These are phyloP conservation scores for Pheosia gnoma DNA, from an alignment of 2,888 invertebrate genomes.

Conservation along the genomic window DNA sequence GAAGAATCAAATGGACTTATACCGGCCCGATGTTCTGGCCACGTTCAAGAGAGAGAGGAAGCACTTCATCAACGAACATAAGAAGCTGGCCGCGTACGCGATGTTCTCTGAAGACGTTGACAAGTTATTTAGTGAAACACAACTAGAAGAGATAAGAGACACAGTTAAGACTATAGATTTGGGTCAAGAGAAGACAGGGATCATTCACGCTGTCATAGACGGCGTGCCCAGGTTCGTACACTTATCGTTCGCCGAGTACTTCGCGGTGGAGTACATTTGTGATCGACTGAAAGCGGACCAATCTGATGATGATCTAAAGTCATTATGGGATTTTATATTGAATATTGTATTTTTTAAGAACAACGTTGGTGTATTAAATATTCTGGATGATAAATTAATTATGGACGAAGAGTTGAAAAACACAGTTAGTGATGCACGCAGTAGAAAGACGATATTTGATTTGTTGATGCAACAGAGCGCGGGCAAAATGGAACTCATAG, in stretches of 20 bases:
- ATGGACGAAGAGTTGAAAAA: background rate
- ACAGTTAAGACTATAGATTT: slow-evolving; percentile 9
- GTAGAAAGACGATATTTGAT: background rate
- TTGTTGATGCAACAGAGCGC: background rate
- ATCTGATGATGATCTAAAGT: background rate
- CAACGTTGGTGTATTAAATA: background rate
- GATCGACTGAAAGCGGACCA: slow-evolving; percentile 11
- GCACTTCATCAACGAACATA: slow-evolving; percentile 15
- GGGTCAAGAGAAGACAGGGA: slow-evolving; percentile 14
- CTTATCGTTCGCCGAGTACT: slow-evolving; percentile 14
- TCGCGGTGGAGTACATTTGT: slow-evolving; percentile 13
- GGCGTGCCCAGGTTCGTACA: slow-evolving; percentile 15
- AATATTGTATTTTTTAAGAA: background rate
- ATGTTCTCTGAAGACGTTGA: slow-evolving; percentile 5
- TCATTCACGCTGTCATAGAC: slow-evolving; percentile 10
- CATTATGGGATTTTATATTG: background rate
- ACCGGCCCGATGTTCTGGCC: slow-evolving; percentile 12
- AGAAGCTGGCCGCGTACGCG: slow-evolving; percentile 14
- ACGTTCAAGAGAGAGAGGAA: slow-evolving; percentile 11
- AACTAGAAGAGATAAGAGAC: slow-evolving; percentile 7
- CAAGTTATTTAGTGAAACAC: background rate
- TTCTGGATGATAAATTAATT: background rate
- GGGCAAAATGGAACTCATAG: too few species aligned
- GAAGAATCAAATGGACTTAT: slow-evolving; percentile 13
- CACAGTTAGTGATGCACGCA: background rate